Percentiles rank a stretch among this genome's conserved stretches.
Evolutionary conservation across 1,140 invertebrate genomes (phyloP).

Genomic region (Listronotus bonariensis): DNA sequence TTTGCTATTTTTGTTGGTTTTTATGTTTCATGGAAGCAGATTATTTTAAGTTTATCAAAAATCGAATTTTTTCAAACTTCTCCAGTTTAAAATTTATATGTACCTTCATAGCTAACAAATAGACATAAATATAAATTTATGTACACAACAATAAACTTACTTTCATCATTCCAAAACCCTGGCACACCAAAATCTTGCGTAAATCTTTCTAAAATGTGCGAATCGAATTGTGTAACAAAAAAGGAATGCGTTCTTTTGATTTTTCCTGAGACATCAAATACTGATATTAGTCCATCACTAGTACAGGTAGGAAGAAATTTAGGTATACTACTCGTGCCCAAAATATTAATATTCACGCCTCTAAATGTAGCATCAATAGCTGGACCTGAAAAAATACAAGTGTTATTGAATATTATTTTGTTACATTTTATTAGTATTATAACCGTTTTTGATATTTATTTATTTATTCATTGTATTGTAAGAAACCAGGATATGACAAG

Average conservation of each 20-base stretch:
- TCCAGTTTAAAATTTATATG: too few relatives aligned
- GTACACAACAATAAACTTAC: constrained; percentile 23
- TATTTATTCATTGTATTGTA: too few relatives aligned
- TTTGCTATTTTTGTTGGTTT: too few relatives aligned
- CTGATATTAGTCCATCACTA: constrained; percentile 53
- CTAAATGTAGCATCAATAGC: constrained; percentile 61
- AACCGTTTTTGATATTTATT: too few relatives aligned
- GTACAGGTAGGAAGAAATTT: constrained; percentile 49
- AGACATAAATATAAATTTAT: too few relatives aligned
- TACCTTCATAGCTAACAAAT: too few relatives aligned
- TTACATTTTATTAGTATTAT: too few relatives aligned
- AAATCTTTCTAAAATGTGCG: constrained; percentile 52
- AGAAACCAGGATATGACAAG: too few relatives aligned
- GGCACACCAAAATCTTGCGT: constrained; percentile 52
- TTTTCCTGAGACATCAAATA: constrained; percentile 54
- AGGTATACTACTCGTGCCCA: constrained; percentile 47
- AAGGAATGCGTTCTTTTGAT: constrained; percentile 52
- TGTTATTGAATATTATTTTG: too few relatives aligned
- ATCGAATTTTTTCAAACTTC: too few relatives aligned
- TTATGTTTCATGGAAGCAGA: too few relatives aligned
- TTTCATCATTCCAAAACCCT: constrained; percentile 44
- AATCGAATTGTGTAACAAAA: constrained; percentile 54
- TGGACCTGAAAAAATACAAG: constrained; percentile 57
- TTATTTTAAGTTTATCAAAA: too few relatives aligned
- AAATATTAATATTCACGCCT: constrained; percentile 41